Conservation (phyloP, 2,888 invertebrate species). For the Flabesymbios commensalis region DNA sequence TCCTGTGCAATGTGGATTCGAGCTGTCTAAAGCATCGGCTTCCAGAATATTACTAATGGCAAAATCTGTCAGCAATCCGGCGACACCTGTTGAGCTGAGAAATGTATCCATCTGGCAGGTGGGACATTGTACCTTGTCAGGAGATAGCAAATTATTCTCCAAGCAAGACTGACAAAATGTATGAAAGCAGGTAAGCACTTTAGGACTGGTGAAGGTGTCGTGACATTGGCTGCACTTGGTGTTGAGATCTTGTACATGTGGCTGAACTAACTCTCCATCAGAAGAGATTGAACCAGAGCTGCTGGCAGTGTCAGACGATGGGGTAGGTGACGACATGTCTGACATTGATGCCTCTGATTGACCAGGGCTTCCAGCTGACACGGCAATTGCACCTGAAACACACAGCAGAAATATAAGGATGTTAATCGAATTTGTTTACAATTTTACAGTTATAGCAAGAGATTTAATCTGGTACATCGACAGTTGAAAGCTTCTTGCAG, state of each 20-base stretch:
- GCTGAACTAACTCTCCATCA: constrained; percentile 32
- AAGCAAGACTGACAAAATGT: constrained; percentile 82
- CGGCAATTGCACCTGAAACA: too few relatives aligned
- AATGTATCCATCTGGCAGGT: constrained; percentile 64
- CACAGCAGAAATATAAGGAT: too few relatives aligned
- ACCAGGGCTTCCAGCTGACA: too few relatives aligned
- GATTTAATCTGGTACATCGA: too few relatives aligned
- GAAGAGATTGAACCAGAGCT: constrained; percentile 47
- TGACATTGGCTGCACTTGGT: constrained; percentile 72
- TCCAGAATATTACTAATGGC: constrained; percentile 65
- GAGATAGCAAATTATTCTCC: constrained; percentile 68
- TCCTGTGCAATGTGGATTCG: constrained; percentile 76
- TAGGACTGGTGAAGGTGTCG: constrained; percentile 68
- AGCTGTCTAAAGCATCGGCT: constrained; percentile 53
- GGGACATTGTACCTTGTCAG: constrained; percentile 78
- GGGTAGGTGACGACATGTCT: constrained; percentile 55
- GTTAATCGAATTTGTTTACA: too few relatives aligned
- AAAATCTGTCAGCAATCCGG: constrained; percentile 73
- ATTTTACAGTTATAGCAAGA: too few relatives aligned
- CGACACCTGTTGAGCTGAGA: constrained; percentile 65
- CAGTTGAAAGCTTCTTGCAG: too few relatives aligned
- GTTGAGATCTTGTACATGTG: neutral
- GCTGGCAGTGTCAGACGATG: constrained; percentile 41
- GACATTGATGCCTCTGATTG: neutral
- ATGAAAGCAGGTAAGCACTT: constrained; percentile 66